Percentiles rank a stretch among this genome's conserved stretches.
phyloP scores from a whole-genome alignment of 2,888 invertebrate species.

The Barypeithes pellucidus region DNA sequence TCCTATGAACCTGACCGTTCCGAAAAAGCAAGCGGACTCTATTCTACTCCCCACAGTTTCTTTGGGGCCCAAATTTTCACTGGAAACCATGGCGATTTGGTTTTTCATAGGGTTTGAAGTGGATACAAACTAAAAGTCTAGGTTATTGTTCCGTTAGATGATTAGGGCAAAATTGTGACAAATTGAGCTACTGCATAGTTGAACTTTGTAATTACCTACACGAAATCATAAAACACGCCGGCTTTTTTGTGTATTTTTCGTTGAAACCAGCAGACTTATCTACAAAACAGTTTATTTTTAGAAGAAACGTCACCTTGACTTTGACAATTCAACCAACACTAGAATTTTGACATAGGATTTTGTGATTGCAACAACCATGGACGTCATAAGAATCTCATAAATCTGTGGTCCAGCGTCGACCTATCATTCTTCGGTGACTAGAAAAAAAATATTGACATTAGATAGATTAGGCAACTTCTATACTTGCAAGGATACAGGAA shows the following conservation, averaged over 20 bases:
- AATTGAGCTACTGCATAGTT: slow-evolving; percentile 11
- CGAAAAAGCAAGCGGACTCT: slow-evolving; percentile 68
- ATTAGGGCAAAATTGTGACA: neutral
- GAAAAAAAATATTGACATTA: too few species aligned
- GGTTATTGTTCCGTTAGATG: neutral
- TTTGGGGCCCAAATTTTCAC: slow-evolving; percentile 30
- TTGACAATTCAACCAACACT: slow-evolving; percentile 21
- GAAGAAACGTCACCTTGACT: slow-evolving; percentile 25
- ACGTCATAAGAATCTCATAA: too few species aligned
- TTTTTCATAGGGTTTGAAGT: slow-evolving; percentile 35
- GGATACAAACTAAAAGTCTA: slow-evolving; percentile 32
- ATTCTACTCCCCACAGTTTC: slow-evolving; percentile 65
- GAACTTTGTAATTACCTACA: slow-evolving; percentile 2
- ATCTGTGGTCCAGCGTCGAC: too few species aligned
- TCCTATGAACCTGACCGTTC: slow-evolving; percentile 85
- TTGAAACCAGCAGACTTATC: slow-evolving; percentile 36
- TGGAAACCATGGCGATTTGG: slow-evolving; percentile 45
- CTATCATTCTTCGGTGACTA: too few species aligned
- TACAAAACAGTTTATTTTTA: slow-evolving; percentile 35
- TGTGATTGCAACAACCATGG: too few species aligned
- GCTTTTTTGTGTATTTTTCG: slow-evolving; percentile 39
- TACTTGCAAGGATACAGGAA: neutral
- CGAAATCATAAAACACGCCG: slow-evolving; percentile 34
- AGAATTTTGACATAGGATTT: slow-evolving; percentile 24
- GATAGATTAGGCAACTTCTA: too few species aligned